Percentiles rank a stretch among this genome's conserved stretches.
These are phyloP conservation scores for Monopis laevigella DNA, from an alignment of 2,888 invertebrate genomes.

Conservation along the genomic window DNA sequence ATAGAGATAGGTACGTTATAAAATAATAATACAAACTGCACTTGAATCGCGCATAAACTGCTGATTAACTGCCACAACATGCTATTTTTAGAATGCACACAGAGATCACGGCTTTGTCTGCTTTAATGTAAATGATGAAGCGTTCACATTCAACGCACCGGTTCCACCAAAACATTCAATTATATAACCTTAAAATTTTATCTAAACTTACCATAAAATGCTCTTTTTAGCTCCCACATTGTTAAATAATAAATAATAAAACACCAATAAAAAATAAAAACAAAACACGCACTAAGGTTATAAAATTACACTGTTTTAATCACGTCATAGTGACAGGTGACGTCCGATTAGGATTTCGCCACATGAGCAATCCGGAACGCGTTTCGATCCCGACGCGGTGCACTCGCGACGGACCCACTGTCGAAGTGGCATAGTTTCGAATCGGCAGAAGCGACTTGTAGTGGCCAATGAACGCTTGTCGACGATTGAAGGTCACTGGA, in stretches of 20 bases:
- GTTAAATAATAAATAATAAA: neutral
- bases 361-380: conserved; percentile 31
- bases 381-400: conserved; percentile 21
- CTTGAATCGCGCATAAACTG: conserved; percentile 50
- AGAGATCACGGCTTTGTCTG: conserved; percentile 63
- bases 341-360: conserved; percentile 34
- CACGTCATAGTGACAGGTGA: conserved; percentile 61
- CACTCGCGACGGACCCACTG: conserved; percentile 25
- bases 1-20: no score
- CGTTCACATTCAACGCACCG: conserved; percentile 27
- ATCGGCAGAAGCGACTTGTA: conserved; percentile 42
- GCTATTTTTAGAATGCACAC: conserved; percentile 60
- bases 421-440: conserved; percentile 46
- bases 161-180: conserved; percentile 37
- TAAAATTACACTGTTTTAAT: conserved; percentile 21
- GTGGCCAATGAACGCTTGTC: conserved; percentile 56
- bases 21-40: conserved; percentile 18
- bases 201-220: conserved; percentile 37
- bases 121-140: conserved; percentile 51
- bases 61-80: conserved; percentile 51
- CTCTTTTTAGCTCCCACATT: conserved; percentile 4
- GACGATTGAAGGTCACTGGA: conserved; percentile 53
- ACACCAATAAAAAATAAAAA: no score
- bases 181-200: conserved; percentile 39
- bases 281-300: conserved; percentile 11